Base-by-base conservation (phyloP, 1,140 invertebrate genomes). In the Pogonomyrmex californicus region DNA sequence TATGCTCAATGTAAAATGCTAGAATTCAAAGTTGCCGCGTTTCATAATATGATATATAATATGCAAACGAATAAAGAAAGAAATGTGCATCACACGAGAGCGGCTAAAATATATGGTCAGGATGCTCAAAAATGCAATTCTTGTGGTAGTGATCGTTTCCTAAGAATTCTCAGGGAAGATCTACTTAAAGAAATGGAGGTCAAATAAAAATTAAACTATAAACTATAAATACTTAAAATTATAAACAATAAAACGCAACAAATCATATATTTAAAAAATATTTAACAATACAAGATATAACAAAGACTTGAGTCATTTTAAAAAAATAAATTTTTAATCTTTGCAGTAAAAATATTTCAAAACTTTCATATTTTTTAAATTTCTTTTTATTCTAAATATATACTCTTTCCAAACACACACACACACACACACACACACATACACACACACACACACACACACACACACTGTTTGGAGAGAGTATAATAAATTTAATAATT, bases 1-100 rank as follows among this genome's bases (percentile, higher is more conserved):
- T 62, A 77, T 76, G 95, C 96, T 2, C 95, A 95, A 41, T 96
- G 96, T 79, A 96, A 95, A 10, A 95, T 95, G 38, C 92, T 96
- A 88, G 94, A 95, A 54, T 96, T 96, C 79, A 93, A 94, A 14
- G 93, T 94, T 23, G 54, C 91, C 0, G 75, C 92, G 0, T 96
- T 96, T 86, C 89, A 93, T 33, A 94, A 94, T 3, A 94, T 94
- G 0, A 94, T 96, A 3, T 96, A 96, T 79, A 94, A 96, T 12
- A 56, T 96, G 17, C 87, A 96, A n/a, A 93, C 95, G 0, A 92
- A 95, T 41, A 92, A 88, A 65, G 95, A 96, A 87, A 96, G 62
- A 12, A 77, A 65, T 2, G 94, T 96, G 23, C 94, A 95, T 89
- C 96, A 96, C 79, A 77, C 87, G 4, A 93, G 94, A 66, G 94